phyloP scores from a whole-genome alignment of 2,113 vertebrate species.

The Emberiza fucata region DNA sequence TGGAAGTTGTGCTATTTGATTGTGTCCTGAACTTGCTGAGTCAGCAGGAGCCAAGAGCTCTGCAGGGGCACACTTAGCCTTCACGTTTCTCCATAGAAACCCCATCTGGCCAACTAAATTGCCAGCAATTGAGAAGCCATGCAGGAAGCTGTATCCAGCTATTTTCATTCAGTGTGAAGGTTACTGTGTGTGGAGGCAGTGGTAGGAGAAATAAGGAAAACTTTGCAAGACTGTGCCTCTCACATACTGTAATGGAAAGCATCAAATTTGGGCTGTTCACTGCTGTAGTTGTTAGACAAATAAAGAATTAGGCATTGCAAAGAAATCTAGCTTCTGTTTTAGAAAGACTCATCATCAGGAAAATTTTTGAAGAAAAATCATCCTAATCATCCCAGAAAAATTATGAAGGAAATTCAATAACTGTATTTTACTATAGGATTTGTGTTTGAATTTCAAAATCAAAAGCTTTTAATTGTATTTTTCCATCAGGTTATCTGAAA shows the following conservation, averaged over 20 bases:
- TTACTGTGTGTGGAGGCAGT: slow-evolving; percentile 12
- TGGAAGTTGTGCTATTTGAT: neutral
- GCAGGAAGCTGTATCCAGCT: slow-evolving; percentile 51
- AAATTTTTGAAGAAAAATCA: neutral
- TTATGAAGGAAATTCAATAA: neutral
- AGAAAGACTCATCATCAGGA: neutral
- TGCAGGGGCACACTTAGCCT: slow-evolving; percentile 42
- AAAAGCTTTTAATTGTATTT: neutral
- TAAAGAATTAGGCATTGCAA: neutral
- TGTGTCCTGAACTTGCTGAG: slow-evolving; percentile 34
- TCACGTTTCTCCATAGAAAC: slow-evolving; percentile 32
- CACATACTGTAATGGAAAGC: neutral
- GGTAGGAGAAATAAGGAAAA: neutral
- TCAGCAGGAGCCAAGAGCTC: slow-evolving; percentile 39
- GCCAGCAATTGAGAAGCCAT: slow-evolving; percentile 43
- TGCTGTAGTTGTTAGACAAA: neutral
- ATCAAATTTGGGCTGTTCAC: neutral
- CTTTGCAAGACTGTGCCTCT: neutral
- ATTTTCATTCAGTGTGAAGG: slow-evolving; percentile 57
- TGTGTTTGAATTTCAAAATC: neutral
- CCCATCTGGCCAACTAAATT: slow-evolving; percentile 55
- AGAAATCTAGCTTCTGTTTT: neutral
- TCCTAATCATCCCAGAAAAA: neutral
- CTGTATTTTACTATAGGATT: neutral
- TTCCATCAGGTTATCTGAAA: neutral